Conservation (phyloP, 2,797 vertebrate species). For the Gallinago nigripennis region DNA sequence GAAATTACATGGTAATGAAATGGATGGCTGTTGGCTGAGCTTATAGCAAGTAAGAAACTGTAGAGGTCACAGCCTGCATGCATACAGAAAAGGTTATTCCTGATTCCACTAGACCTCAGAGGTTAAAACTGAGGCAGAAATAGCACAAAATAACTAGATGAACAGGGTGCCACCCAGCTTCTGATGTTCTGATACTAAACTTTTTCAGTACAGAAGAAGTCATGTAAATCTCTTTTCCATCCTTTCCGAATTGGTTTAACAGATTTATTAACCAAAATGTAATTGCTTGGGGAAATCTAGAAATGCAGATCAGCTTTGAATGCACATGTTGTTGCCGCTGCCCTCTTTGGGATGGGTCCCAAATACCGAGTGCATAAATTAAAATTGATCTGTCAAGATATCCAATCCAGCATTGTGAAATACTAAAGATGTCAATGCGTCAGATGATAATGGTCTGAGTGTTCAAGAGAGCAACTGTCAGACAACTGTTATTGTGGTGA, state of each 20-base stretch:
- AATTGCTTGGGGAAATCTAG: background rate
- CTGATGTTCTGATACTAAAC: background rate
- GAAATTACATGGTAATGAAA: background rate
- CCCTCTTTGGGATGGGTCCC: background rate
- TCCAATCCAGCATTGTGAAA: background rate
- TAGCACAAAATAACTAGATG: background rate
- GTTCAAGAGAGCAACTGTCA: background rate
- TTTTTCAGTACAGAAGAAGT: background rate
- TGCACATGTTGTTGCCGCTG: background rate
- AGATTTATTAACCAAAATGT: background rate
- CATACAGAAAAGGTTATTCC: background rate
- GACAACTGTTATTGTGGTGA: background rate
- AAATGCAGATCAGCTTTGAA: background rate
- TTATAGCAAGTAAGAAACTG: background rate
- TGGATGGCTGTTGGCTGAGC: background rate
- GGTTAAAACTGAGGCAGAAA: background rate
- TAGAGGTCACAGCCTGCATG: background rate
- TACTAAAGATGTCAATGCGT: background rate
- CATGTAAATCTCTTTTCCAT: background rate
- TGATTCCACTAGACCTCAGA: background rate
- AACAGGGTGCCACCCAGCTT: background rate
- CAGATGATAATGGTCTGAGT: background rate
- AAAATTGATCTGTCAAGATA: background rate
- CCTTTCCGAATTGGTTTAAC: background rate
- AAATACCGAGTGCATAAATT: background rate